Percentiles rank a stretch among this genome's conserved stretches.
These are phyloP conservation scores for Smittia sp. DNA, from an alignment of 2,888 invertebrate species.

Conservation along the genomic window DNA sequence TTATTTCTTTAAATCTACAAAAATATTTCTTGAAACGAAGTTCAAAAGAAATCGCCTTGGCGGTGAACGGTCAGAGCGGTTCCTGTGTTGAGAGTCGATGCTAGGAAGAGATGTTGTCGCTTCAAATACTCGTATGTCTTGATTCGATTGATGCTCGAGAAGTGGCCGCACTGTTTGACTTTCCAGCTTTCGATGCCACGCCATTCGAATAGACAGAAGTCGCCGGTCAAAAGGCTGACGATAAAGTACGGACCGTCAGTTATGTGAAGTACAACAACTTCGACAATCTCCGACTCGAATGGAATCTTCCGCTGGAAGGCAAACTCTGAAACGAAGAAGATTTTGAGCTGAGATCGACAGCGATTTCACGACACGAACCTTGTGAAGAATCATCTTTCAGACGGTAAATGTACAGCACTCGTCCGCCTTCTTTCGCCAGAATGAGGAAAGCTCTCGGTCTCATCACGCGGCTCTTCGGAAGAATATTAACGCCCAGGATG, in stretches of 20 bases:
- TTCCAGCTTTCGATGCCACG: constrained; percentile 32
- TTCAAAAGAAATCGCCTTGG: constrained; percentile 18
- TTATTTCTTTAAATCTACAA: no score
- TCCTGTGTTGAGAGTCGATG: not conserved
- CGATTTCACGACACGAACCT: no score
- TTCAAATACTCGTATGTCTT: constrained; percentile 25
- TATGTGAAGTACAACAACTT: constrained; percentile 14
- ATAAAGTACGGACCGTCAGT: constrained; percentile 23
- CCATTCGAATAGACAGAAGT: constrained; percentile 19
- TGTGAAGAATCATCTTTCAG: not conserved
- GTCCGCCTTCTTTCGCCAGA: not conserved
- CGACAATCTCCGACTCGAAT: not conserved
- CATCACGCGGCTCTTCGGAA: not conserved
- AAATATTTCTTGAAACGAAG: no score
- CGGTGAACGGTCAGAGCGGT: constrained; percentile 16
- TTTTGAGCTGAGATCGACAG: no score
- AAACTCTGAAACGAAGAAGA: not conserved
- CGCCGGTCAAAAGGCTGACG: not conserved
- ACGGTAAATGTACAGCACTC: not conserved
- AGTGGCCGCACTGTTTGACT: constrained; percentile 14
- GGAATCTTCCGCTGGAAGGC: not conserved
- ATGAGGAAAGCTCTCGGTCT: constrained; percentile 2
- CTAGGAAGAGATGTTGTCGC: constrained; percentile 16
- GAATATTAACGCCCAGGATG: not conserved
- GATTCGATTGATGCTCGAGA: constrained; percentile 9